A percentile compares a stretch with the other conserved stretches of the same genome.
phyloP scores from a whole-genome alignment of 2,888 invertebrate species.

The Phyllotreta cruciferae region DNA sequence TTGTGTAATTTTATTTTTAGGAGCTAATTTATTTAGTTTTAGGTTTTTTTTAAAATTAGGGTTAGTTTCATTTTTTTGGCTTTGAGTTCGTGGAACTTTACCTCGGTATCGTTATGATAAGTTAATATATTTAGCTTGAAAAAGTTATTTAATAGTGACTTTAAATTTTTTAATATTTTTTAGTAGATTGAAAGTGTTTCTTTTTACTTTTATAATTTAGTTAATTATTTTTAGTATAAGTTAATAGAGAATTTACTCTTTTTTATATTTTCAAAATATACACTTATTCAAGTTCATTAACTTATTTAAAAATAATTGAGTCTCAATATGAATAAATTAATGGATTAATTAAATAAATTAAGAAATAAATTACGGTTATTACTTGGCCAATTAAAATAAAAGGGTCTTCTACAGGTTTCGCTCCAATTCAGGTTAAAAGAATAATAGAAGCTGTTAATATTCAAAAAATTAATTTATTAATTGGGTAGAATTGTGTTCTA shows the following conservation, averaged over 20 bases:
- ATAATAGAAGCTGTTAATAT: constrained; percentile 64
- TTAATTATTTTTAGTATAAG: constrained; percentile 63
- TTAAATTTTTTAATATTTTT: constrained; percentile 70
- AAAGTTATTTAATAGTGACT: constrained; percentile 69
- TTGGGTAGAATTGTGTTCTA: constrained; percentile 68
- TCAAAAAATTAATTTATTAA: constrained; percentile 70
- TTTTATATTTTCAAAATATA: constrained; percentile 76
- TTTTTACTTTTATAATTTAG: constrained; percentile 54
- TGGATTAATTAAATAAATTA: constrained; percentile 65
- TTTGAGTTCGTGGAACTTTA: constrained; percentile 73
- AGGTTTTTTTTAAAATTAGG: constrained; percentile 65
- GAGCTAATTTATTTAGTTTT: constrained; percentile 60
- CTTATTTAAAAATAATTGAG: constrained; percentile 62
- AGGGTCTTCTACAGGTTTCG: constrained; percentile 72
- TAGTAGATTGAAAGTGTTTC: constrained; percentile 64
- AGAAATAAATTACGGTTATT: constrained; percentile 67
- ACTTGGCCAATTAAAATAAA: constrained; percentile 69
- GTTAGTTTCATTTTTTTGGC: constrained; percentile 68
- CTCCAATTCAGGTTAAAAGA: constrained; percentile 76
- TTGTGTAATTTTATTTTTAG: constrained; percentile 68
- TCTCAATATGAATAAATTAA: constrained; percentile 65
- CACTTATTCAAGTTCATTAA: constrained; percentile 73
- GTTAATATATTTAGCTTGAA: too few species aligned
- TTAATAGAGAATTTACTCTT: constrained; percentile 70
- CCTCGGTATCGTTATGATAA: too few species aligned